Base-by-base conservation (phyloP, 2,888 invertebrate genomes). In the Rhynchonema sp. region DNA sequence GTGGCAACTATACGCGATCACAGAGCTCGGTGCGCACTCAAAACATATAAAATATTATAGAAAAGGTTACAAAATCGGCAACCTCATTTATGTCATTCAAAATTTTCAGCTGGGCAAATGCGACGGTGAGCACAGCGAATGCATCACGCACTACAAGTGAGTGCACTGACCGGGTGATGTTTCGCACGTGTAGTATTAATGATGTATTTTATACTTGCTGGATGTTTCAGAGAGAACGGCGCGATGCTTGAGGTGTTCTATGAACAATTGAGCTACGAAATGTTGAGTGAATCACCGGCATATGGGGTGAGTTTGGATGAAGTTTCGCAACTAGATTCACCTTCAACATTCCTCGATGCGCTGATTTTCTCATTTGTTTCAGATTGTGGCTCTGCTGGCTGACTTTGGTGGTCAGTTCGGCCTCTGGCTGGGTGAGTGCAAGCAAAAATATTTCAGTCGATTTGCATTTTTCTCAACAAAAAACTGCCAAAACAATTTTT, bases 221-320 rank as follows among this genome's bases (percentile, higher is more conserved):
- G n/a, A n/a, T n/a, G n/a, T 56, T 58, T 20, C 58, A 60, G 58
- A 25, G 46, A 58, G 30, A 49, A 60, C 25, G 61, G 59, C 2
- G 61, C 57, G 13, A 54, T 58, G 55, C 9, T 60, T 6, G 61
- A 60, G 38, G 58, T 60, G 22, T 60, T 57, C 29, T 60, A 58
- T 28, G 61, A 60, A 25, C 61, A 60, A 28, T 28, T 60, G 23
- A 60, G 49, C 57, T 60, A 54, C 29, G 61, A 60, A 26, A 27
- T 58, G 57, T 17, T 60, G 46, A 29, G 38, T 9, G 61, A 60
- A 29, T 30, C 38, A 17, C 54, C 52, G 38, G 61, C 61, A 17
- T 60, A 60, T 30, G 61, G 57, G 20, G 61, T 60, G 2, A 22
- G 23, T 30, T 22, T n/a, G 56, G 28, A 30, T 13, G n/a, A 55